Evolutionary conservation across 2,888 invertebrate genomes (phyloP), one percentile per base, ranked within the genome.

Genomic region (Myopa tessellatipennis): DNA sequence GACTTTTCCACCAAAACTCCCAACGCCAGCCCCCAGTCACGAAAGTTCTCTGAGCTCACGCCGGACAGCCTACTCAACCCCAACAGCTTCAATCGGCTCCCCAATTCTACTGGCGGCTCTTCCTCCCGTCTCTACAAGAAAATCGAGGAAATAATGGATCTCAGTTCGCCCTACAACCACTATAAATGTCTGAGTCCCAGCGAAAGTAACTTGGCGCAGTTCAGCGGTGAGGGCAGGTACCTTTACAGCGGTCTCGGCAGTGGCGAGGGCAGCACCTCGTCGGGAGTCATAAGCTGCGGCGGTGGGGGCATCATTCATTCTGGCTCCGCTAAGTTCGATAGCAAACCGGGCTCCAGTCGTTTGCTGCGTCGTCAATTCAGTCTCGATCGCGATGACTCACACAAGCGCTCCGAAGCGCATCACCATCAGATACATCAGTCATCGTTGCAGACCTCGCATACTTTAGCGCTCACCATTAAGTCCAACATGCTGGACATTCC

Each of bases 111-210:
- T 5, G 87, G 87, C 6, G 88, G 88, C 7, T 89, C 89, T 4
- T 89, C 89, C 0, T 88, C 88, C 0, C 83, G 89, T 0, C 80
- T 90, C 0, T 90, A 89, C 76, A 90, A 90, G 82, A 88, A 88
- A 81, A 87, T 90, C 71, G 90, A 90, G 81, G 89, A 90, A 80
- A 89, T 90, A 86, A 89, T 90, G 83, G 94, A 94, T 84, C 90
- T 94, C 69, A 94, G 94, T 86, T 93, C 93, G 0, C 93, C 94
- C 4, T 95, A 94, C 87, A 93, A 93, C 85, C 93, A 94, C 82
- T 95, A 94, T 88, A 92, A 93, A 87, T 94, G 93, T 85, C 90
- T 93, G 36, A 93, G 93, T 83, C 93, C 93, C 8, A 93, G 92
- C 80, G 92, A 92, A 83, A 90, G 90, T 81, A 90, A 90, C 79